Evolutionary conservation across 1,140 invertebrate species (phyloP), one percentile per base, ranked within the genome.

Genomic region (Drosophila punjabiensis): DNA sequence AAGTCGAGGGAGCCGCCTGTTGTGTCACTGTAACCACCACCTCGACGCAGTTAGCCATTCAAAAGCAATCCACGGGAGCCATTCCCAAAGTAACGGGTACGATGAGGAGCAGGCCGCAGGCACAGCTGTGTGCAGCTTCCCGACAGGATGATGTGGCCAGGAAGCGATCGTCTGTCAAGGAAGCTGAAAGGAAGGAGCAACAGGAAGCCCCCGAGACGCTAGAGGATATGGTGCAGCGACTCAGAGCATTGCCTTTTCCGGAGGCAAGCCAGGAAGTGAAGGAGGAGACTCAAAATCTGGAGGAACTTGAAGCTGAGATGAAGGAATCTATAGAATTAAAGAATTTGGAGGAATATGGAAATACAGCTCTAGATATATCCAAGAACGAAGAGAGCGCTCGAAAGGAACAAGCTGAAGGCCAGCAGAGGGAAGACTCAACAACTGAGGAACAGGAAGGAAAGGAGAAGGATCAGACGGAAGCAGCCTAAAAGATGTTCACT

Each of bases 181-280:
- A 79, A 53, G n/a, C 37, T 5, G 30, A n/a, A 24, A 24, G 24
- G 10, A 43, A 39, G 24, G 53, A 56, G 14, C 13, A 37, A 20
- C 10, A 33, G 14, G 52, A 68, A 18, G 59, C 39, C 7, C 45
- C 76, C 10, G 89, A 93, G 45, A 82, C 83, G 2, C 43, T 93
- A 6, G 92, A 93, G 52, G 60, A 89, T 30, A 92, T 93, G 92
- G 89, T 93, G 37, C 86, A 65, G 41, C 77, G 92, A 7, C 52
- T 93, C 4, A 70, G 79, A 8, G 47, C 70, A 6, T 67, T 91
- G 41, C 91, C 91, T 3, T 91, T 71, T 33, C 91, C 92, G 3
- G 37, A 30, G n/a, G 30, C 62, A 30, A 4, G n/a, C 1, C 50
- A 43, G 39, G 43, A 71, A 10, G 24, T 39, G 5, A 28, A 33